Evolutionary conservation across 1,140 invertebrate species (phyloP).

Genomic region (Galleria mellonella): DNA sequence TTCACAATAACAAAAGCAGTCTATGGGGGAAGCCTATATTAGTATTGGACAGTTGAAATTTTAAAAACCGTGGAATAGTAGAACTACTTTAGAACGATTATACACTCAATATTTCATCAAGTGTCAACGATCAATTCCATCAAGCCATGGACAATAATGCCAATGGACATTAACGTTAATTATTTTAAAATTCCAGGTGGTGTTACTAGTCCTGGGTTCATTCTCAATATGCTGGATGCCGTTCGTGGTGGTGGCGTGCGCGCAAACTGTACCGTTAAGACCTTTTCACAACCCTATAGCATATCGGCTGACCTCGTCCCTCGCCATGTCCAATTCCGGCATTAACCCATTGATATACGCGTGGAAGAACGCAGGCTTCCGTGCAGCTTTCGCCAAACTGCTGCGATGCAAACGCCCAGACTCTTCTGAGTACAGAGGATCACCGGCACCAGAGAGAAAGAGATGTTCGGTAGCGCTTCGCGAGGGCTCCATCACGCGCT

Average conservation of each 20-base stretch:
- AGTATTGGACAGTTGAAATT: no score
- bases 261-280: conserved; percentile 73
- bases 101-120: no score
- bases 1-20: no score
- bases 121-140: no score
- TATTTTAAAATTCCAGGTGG: conserved; percentile 75
- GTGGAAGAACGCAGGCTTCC: conserved; percentile 86
- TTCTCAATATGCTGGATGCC: conserved; percentile 86
- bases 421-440: conserved; percentile 62
- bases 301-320: conserved; percentile 81
- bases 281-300: conserved; percentile 71
- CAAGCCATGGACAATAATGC: no score
- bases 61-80: no score
- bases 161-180: no score
- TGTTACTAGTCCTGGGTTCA: conserved; percentile 82
- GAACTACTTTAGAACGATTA: no score
- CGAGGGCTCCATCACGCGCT: conserved; percentile 58
- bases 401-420: conserved; percentile 78
- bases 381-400: conserved; percentile 79
- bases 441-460: conserved; percentile 54
- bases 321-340: conserved; percentile 84
- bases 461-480: conserved; percentile 57
- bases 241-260: conserved; percentile 80
- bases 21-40: no score
- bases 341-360: conserved; percentile 87